Conservation (phyloP, 2,888 invertebrate genomes). For the Odontomyia ornata region DNA sequence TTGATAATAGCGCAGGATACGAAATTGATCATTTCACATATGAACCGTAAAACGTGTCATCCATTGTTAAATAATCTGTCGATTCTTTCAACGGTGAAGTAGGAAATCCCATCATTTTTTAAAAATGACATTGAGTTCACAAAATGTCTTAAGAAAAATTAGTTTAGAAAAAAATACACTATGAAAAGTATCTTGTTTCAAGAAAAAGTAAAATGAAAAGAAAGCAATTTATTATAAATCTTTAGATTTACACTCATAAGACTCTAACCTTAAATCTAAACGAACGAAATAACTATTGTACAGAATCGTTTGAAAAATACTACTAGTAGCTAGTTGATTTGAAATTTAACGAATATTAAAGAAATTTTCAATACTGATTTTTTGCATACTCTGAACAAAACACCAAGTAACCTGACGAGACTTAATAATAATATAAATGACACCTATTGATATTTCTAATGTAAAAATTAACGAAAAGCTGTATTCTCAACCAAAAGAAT, state of each 20-base stretch:
- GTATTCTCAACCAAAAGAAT: conserved; percentile 1
- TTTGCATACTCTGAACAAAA: conserved; percentile 32
- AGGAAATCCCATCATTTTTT: too few relatives aligned
- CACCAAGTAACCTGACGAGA: conserved; percentile 41
- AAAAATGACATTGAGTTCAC: too few relatives aligned
- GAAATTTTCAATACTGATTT: neutral
- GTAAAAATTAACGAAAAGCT: neutral
- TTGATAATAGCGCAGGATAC: too few relatives aligned
- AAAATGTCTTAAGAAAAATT: too few relatives aligned
- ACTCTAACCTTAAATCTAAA: neutral
- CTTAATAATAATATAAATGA: conserved; percentile 10
- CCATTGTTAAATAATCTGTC: too few relatives aligned
- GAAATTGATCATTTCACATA: too few relatives aligned
- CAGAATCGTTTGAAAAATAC: neutral
- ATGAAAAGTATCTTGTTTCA: conserved; percentile 4
- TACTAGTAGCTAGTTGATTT: conserved; percentile 32
- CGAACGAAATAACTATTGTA: neutral
- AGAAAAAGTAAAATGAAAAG: neutral
- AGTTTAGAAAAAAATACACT: too few relatives aligned
- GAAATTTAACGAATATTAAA: neutral
- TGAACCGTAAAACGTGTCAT: too few relatives aligned
- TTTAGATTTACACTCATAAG: neutral
- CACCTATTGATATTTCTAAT: conserved; percentile 21
- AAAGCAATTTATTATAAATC: conserved; percentile 19
- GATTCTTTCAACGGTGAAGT: too few relatives aligned